Conservation (phyloP, 2,113 vertebrate genomes). For the Castor canadensis region DNA sequence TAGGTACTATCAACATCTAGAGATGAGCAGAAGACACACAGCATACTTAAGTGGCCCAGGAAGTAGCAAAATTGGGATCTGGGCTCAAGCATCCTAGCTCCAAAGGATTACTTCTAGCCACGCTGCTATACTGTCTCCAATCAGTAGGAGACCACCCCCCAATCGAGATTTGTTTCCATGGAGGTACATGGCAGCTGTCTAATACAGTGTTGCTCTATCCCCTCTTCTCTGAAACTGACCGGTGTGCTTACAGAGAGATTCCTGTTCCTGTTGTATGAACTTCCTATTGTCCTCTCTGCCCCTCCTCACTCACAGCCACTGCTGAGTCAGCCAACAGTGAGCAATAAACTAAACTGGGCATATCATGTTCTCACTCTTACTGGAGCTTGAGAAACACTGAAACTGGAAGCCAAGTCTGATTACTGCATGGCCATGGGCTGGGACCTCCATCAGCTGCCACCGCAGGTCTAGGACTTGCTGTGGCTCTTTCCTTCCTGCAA, state of each 20-base stretch:
- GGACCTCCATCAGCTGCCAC: neutral
- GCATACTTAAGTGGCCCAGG: neutral
- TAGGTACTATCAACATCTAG: neutral
- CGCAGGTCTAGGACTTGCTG: neutral
- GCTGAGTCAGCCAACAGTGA: neutral
- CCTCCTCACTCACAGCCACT: neutral
- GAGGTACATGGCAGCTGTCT: neutral
- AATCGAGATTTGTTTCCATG: neutral
- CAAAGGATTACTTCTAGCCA: neutral
- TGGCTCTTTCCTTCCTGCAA: neutral
- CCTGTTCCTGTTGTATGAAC: neutral
- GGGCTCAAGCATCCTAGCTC: neutral
- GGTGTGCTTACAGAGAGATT: neutral
- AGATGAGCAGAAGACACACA: neutral
- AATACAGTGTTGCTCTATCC: neutral
- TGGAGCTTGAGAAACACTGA: neutral
- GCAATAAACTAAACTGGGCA: neutral
- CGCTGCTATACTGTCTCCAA: neutral
- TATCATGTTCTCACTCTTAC: neutral
- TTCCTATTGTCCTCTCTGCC: neutral
- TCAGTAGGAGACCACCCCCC: neutral
- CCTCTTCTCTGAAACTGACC: neutral
- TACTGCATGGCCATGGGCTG: neutral
- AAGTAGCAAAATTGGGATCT: neutral
- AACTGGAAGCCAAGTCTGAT: neutral